Conservation (phyloP, 2,888 invertebrate genomes). For the Andrena minutula region DNA sequence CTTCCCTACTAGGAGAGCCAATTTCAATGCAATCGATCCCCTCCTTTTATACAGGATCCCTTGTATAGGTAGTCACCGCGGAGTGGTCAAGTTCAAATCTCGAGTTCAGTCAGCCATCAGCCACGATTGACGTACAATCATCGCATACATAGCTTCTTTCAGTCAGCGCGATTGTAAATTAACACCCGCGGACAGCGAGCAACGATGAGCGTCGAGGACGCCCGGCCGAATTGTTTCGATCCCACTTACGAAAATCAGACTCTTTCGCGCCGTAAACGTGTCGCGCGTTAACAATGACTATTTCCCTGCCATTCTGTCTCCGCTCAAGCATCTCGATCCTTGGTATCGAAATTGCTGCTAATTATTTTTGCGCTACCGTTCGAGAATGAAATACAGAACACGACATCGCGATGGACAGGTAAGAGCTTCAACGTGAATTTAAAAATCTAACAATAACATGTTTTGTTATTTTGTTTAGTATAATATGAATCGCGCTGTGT, state of each 20-base stretch:
- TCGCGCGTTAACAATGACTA: conserved; percentile 22
- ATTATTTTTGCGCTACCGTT: neutral
- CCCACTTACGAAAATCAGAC: conserved; percentile 12
- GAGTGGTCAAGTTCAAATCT: conserved; percentile 81
- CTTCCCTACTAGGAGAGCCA: conserved; percentile 52
- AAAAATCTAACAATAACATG: conserved; percentile 5
- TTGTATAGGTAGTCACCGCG: conserved; percentile 60
- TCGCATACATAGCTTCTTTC: conserved; percentile 37
- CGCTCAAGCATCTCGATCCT: neutral
- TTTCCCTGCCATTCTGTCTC: neutral
- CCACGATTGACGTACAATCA: conserved; percentile 75
- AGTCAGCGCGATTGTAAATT: conserved; percentile 44
- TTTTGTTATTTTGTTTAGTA: neutral
- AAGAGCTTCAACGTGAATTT: conserved; percentile 44
- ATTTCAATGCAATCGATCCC: conserved; percentile 66
- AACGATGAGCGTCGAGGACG: conserved; percentile 32
- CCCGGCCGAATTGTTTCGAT: conserved; percentile 6
- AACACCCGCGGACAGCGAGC: conserved; percentile 24
- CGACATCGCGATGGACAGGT: conserved; percentile 48
- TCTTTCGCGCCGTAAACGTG: conserved; percentile 24
- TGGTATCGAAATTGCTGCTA: neutral
- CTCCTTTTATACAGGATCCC: conserved; percentile 57
- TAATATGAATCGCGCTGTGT: too few relatives aligned
- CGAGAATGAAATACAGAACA: conserved; percentile 52
- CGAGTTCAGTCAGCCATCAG: conserved; percentile 77